These are phyloP conservation scores for Python bivittatus DNA, from an alignment of 2,113 vertebrate genomes.

Conservation along the genomic window DNA sequence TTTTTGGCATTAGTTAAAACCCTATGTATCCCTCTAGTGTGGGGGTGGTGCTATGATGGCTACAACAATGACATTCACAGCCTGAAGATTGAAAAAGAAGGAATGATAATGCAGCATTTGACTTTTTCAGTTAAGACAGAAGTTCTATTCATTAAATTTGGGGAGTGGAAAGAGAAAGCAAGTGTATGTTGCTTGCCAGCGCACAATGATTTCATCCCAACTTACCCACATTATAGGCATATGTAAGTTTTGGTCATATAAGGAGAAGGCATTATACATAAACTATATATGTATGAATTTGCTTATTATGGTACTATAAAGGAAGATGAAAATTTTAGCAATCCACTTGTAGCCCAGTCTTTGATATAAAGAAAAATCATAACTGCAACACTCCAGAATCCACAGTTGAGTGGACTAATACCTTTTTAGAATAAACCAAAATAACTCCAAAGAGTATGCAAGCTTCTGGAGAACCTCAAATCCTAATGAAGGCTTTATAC, in stretches of 20 bases:
- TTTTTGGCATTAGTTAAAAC: not conserved
- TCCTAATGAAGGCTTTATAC: not conserved
- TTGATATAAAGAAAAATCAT: not conserved
- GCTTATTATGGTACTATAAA: not conserved
- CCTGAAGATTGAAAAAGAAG: not conserved
- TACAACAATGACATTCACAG: not conserved
- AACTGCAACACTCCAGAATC: not conserved
- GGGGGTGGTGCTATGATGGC: not conserved
- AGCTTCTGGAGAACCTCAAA: not conserved
- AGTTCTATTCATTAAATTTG: not conserved
- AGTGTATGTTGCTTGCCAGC: not conserved
- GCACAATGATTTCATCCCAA: not conserved
- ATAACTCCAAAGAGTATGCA: not conserved
- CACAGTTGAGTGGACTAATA: not conserved
- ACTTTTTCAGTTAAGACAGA: not conserved
- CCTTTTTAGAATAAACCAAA: not conserved
- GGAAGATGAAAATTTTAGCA: not conserved
- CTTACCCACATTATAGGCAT: not conserved
- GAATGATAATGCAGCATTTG: not conserved
- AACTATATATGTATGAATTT: not conserved
- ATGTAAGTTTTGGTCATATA: not conserved
- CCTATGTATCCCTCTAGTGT: not conserved
- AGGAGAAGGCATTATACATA: not conserved
- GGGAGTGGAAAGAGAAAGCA: not conserved
- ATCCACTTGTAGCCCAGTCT: not conserved